A percentile compares a stretch with the other conserved stretches of the same genome.
Conservation (phyloP, 2,113 vertebrate genomes). For the Cyrtonyx montezumae region DNA sequence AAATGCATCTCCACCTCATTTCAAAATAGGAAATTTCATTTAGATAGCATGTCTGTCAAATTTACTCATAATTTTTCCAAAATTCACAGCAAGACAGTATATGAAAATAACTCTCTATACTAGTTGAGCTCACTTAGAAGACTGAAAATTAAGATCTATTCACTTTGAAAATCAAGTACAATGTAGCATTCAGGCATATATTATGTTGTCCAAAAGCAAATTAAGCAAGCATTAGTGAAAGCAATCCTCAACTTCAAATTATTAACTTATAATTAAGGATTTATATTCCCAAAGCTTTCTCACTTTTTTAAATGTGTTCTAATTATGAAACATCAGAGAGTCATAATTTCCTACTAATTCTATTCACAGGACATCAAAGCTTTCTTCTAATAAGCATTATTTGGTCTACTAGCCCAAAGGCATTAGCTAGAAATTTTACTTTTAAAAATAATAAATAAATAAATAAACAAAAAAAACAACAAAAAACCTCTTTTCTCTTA, state of each 20-base stretch:
- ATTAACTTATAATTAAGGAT: not conserved
- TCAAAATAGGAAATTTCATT: not conserved
- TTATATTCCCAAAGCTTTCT: constrained; percentile 3
- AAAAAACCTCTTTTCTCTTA: too few species aligned
- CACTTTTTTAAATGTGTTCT: not conserved
- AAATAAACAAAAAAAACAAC: too few species aligned
- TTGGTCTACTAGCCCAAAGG: not conserved
- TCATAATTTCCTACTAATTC: not conserved
- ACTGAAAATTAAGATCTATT: constrained; percentile 6
- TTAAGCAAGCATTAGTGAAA: not conserved
- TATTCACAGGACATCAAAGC: not conserved
- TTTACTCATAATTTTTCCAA: not conserved
- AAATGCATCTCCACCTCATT: not conserved
- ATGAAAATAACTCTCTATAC: not conserved
- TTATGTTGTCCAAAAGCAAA: not conserved
- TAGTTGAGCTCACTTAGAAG: not conserved
- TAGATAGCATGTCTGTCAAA: not conserved
- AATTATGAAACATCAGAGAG: not conserved
- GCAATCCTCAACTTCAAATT: not conserved
- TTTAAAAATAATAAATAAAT: too few species aligned
- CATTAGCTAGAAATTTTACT: not conserved
- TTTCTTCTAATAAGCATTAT: not conserved
- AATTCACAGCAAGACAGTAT: not conserved
- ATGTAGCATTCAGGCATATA: not conserved
- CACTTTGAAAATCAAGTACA: not conserved